Conservation (phyloP, 2,113 vertebrate genomes). For the Crotalus horridus region DNA sequence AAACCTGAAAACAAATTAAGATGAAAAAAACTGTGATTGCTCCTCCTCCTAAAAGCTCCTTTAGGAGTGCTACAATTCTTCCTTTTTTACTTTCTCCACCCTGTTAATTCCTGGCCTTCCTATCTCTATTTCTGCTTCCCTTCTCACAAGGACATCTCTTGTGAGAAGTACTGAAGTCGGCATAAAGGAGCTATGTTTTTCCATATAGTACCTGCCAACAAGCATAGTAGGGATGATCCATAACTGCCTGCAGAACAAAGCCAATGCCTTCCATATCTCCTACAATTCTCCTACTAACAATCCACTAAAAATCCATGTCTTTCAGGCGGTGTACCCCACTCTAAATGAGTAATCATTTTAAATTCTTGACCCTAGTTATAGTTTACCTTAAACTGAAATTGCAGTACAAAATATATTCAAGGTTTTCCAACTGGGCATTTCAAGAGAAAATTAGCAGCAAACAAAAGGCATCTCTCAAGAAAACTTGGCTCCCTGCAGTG, state of each 20-base stretch:
- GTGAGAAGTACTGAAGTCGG: too few species aligned
- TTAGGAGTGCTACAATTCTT: background rate
- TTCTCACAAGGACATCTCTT: background rate
- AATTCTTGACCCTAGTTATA: background rate
- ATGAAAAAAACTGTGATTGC: background rate
- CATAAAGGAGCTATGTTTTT: background rate
- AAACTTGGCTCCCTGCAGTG: background rate
- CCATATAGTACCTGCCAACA: background rate
- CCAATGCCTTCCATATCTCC: background rate
- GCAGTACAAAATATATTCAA: background rate
- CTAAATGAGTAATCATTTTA: background rate
- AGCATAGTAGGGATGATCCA: background rate
- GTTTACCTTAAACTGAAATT: background rate
- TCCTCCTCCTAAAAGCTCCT: background rate
- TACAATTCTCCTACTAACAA: background rate
- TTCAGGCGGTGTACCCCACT: background rate
- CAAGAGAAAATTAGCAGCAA: background rate
- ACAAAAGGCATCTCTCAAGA: background rate
- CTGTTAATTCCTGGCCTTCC: background rate
- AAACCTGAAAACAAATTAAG: background rate
- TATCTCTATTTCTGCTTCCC: background rate
- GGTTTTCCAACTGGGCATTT: background rate
- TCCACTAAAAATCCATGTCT: background rate
- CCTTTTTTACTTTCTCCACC: background rate
- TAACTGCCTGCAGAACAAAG: background rate